phyloP scores from a whole-genome alignment of 2,113 vertebrate species.

The Pelmatolapia mariae region DNA sequence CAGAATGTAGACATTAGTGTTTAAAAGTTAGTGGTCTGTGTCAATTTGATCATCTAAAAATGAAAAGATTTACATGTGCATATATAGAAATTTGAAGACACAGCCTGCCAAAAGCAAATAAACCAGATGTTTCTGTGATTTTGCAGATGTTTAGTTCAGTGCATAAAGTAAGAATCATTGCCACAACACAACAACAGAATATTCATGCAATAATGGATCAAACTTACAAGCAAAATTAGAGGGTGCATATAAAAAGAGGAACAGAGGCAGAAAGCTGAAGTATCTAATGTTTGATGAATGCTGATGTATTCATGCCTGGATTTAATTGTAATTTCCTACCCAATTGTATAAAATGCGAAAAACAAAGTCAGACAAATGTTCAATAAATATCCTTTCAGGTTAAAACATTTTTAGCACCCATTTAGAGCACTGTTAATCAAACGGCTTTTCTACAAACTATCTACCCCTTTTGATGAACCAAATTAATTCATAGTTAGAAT shows the following conservation, averaged over 20 bases:
- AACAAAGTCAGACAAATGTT: not conserved
- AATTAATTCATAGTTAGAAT: not conserved
- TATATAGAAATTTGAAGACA: not conserved
- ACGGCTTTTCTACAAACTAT: fast-evolving
- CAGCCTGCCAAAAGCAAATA: not conserved
- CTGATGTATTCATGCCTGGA: not conserved
- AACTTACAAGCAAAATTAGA: not conserved
- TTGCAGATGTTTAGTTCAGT: not conserved
- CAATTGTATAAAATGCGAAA: not conserved
- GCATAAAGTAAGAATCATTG: not conserved
- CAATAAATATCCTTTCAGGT: not conserved
- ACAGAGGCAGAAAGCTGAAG: not conserved
- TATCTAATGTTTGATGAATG: not conserved
- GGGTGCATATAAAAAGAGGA: not conserved
- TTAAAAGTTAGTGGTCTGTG: not conserved
- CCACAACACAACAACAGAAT: not conserved
- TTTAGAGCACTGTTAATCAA: not conserved
- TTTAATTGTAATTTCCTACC: not conserved
- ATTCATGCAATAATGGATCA: not conserved
- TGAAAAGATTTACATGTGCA: not conserved
- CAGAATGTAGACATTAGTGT: not conserved
- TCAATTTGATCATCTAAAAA: not conserved
- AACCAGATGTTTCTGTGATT: not conserved
- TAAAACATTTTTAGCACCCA: not conserved
- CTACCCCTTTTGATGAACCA: not conserved